Percentiles rank a stretch among this genome's conserved stretches.
Conservation (phyloP, 2,888 invertebrate species). For the Drosophila limbata region DNA sequence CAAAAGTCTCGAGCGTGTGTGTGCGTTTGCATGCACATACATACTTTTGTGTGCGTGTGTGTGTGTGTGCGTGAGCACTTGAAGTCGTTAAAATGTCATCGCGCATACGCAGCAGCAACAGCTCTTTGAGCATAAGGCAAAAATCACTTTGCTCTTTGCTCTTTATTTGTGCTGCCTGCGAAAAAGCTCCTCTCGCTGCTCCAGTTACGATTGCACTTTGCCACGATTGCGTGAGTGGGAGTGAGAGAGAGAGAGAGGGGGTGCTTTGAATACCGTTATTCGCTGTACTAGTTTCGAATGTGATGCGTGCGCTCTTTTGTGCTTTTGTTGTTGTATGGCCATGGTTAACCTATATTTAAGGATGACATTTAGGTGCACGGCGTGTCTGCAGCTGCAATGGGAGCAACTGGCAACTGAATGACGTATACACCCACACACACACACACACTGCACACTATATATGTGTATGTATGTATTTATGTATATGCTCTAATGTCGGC, state of each 20-base stretch:
- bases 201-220: slow-evolving; percentile 44
- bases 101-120: slow-evolving; percentile 59
- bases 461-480: neutral
- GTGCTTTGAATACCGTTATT: slow-evolving; percentile 6
- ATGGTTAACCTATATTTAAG: slow-evolving; percentile 60
- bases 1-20: slow-evolving; percentile 18
- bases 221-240: neutral
- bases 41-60: slow-evolving; percentile 18
- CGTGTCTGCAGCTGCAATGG: slow-evolving; percentile 33
- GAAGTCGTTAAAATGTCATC: slow-evolving; percentile 66
- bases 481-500: slow-evolving; percentile 10
- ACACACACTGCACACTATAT: neutral
- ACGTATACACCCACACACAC: slow-evolving; percentile 23
- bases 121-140: slow-evolving; percentile 22
- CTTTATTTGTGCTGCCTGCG: slow-evolving; percentile 8
- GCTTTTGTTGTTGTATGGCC: slow-evolving; percentile 23
- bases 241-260: neutral
- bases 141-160: slow-evolving; percentile 21
- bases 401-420: slow-evolving; percentile 36
- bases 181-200: slow-evolving; percentile 34
- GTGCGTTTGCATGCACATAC: slow-evolving; percentile 13
- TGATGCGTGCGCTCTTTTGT: slow-evolving; percentile 34
- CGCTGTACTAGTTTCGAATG: slow-evolving; percentile 19
- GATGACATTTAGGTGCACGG: slow-evolving; percentile 56
- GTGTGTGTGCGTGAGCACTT: slow-evolving; percentile 23